Percentiles rank a stretch among this genome's conserved stretches.
Evolutionary conservation across 2,888 invertebrate species (phyloP).

Genomic region (Parthenolecanium corni): DNA sequence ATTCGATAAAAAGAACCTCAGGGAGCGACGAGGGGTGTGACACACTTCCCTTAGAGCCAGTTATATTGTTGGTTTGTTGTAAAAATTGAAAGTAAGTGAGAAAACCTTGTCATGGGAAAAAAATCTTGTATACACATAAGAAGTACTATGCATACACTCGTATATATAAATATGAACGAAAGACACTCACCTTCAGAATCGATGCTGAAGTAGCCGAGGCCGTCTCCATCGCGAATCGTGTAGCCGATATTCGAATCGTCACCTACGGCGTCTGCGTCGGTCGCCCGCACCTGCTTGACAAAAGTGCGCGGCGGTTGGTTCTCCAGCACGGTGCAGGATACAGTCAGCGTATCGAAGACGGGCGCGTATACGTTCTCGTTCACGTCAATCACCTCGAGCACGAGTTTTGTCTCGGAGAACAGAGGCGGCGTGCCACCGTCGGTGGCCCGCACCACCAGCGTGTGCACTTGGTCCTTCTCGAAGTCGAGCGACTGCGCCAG

Average conservation of each 20-base stretch:
- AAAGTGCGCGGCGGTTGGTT: slow-evolving; percentile 64
- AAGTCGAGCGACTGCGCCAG: slow-evolving; percentile 70
- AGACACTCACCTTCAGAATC: slow-evolving; percentile 43
- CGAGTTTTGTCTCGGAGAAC: slow-evolving; percentile 64
- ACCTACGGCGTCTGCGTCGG: slow-evolving; percentile 67
- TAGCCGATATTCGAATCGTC: slow-evolving; percentile 73
- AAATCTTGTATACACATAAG: too few species aligned
- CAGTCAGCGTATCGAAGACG: slow-evolving; percentile 66
- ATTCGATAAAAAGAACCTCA: too few species aligned
- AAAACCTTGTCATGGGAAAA: too few species aligned
- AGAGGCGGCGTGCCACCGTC: slow-evolving; percentile 76
- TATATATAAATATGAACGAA: too few species aligned
- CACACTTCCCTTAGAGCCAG: too few species aligned
- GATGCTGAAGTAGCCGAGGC: slow-evolving; percentile 82
- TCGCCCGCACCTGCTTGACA: slow-evolving; percentile 65
- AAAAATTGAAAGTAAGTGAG: too few species aligned
- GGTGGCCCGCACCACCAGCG: slow-evolving; percentile 68
- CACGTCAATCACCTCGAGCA: slow-evolving; percentile 82
- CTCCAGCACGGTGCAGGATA: slow-evolving; percentile 63
- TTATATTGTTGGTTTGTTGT: too few species aligned
- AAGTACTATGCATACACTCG: too few species aligned
- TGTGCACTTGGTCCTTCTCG: slow-evolving; percentile 79
- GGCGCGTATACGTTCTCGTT: slow-evolving; percentile 85
- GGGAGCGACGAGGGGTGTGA: too few species aligned
- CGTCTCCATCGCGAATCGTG: slow-evolving; percentile 76